phyloP scores from a whole-genome alignment of 2,113 vertebrate genomes.

The Scomber scombrus region DNA sequence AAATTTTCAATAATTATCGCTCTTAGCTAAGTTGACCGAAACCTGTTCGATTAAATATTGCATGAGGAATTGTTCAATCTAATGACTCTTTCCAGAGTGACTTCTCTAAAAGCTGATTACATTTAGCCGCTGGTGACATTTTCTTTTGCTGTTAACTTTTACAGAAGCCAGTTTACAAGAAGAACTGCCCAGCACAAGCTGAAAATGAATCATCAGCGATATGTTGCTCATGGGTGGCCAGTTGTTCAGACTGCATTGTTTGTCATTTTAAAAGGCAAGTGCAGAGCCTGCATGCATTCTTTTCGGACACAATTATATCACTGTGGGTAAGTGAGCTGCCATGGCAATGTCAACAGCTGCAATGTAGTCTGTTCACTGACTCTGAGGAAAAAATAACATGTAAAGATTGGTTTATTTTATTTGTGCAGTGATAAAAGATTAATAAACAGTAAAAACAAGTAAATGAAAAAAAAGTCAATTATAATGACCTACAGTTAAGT shows the following conservation, averaged over 20 bases:
- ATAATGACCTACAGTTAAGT: no score
- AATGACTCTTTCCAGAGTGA: background rate
- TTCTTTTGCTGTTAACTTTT: conserved; percentile 28
- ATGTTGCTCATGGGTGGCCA: conserved; percentile 19
- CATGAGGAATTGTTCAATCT: conserved; percentile 21
- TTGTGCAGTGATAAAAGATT: conserved; percentile 14
- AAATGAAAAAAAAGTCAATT: no score
- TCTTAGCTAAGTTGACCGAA: background rate
- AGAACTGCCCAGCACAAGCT: background rate
- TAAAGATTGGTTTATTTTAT: background rate
- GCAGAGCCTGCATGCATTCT: background rate
- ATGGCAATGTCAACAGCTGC: background rate
- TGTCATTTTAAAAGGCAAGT: conserved; percentile 34
- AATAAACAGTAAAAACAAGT: background rate
- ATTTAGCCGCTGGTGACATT: conserved; percentile 10
- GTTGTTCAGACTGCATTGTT: conserved; percentile 13
- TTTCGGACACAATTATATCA: conserved; percentile 34
- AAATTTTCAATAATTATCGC: background rate
- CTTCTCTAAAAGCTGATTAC: background rate
- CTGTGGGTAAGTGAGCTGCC: conserved; percentile 21
- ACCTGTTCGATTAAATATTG: background rate
- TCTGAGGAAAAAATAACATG: background rate
- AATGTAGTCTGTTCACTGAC: background rate
- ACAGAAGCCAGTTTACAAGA: background rate
- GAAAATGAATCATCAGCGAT: conserved; percentile 18